Conservation (phyloP, 1,140 invertebrate genomes). For the Tyrophagus putrescentiae region DNA sequence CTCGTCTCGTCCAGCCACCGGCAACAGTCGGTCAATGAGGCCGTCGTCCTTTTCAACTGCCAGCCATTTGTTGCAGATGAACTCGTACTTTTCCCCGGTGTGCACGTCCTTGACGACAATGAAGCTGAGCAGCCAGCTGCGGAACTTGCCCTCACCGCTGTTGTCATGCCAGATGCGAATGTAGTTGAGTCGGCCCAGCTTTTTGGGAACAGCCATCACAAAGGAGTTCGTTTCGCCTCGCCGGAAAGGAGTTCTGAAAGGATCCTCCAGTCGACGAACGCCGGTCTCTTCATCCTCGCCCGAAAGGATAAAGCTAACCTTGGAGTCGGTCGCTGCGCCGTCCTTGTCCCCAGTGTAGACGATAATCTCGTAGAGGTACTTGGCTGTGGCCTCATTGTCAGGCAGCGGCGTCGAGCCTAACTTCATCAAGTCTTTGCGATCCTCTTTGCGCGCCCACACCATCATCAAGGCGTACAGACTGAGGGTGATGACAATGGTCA, state of each 20-base stretch:
- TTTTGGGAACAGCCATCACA: slow-evolving; percentile 34
- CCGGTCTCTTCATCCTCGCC: slow-evolving; percentile 37
- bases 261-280: slow-evolving; percentile 33
- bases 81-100: slow-evolving; percentile 32
- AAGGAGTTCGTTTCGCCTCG: slow-evolving; percentile 37
- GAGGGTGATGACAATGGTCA: slow-evolving; percentile 38
- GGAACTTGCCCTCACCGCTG: slow-evolving; percentile 29
- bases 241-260: slow-evolving; percentile 35
- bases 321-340: slow-evolving; percentile 37
- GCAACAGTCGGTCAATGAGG: slow-evolving; percentile 38
- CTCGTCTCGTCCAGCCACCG: slow-evolving; percentile 36
- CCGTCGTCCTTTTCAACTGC: slow-evolving; percentile 30
- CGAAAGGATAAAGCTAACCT: slow-evolving; percentile 37
- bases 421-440: slow-evolving; percentile 38
- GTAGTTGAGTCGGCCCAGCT: slow-evolving; percentile 28
- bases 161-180: slow-evolving; percentile 34
- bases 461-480: slow-evolving; percentile 35
- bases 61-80: slow-evolving; percentile 33
- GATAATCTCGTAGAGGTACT: slow-evolving; percentile 34
- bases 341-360: slow-evolving; percentile 36
- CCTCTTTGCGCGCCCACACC: slow-evolving; percentile 38
- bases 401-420: slow-evolving; percentile 38
- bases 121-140: slow-evolving; percentile 32
- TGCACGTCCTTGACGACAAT: slow-evolving; percentile 32
- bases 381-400: slow-evolving; percentile 37